phyloP scores from a whole-genome alignment of 1,140 invertebrate genomes.

The Pogonus chalceus region DNA sequence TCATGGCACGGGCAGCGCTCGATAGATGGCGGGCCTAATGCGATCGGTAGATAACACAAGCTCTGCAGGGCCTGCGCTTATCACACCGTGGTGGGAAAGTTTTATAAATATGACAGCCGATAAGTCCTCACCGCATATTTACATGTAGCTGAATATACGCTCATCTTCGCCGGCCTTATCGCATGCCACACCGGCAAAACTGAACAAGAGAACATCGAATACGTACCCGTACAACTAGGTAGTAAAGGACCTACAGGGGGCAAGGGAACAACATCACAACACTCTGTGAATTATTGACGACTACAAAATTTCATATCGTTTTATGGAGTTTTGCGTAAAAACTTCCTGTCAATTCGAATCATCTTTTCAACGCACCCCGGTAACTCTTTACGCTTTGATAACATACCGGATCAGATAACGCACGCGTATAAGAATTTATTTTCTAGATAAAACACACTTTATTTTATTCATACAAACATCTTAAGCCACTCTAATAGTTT shows the following conservation, averaged over 20 bases:
- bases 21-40: neutral
- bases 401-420: too few species aligned
- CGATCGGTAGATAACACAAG: neutral
- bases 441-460: too few species aligned
- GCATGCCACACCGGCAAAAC: neutral
- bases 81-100: neutral
- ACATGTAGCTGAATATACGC: neutral
- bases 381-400: too few species aligned
- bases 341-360: too few species aligned
- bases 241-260: too few species aligned
- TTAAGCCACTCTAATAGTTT: too few species aligned
- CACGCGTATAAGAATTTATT: too few species aligned
- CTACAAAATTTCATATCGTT: neutral
- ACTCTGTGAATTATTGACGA: neutral
- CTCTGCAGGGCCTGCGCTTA: neutral
- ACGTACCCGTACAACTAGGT: too few species aligned
- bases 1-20: neutral
- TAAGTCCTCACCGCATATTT: neutral
- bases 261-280: neutral
- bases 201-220: too few species aligned
- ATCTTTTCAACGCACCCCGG: too few species aligned
- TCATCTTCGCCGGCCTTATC: neutral
- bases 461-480: too few species aligned
- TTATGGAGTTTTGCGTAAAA: neutral
- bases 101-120: conserved; percentile 3